Evolutionary conservation across 1,140 invertebrate genomes (phyloP), one percentile per base, ranked within the genome.

Genomic region (Listronotus oregonensis): DNA sequence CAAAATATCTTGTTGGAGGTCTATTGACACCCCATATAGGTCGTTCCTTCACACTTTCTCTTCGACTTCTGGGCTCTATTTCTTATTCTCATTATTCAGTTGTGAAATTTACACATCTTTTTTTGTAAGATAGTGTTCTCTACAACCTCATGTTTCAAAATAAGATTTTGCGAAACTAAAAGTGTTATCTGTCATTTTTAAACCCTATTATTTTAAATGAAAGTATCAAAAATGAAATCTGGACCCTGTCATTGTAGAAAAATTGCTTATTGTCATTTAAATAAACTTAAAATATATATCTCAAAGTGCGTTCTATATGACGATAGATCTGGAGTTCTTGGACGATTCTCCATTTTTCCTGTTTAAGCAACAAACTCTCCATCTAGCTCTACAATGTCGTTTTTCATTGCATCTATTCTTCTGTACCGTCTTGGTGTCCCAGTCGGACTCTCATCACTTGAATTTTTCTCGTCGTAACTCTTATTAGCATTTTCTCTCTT

Each of bases 21-120:
- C 86, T 83, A 71, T 87, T 88, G 0, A 84, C 85, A 21, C 86
- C 86, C 87, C 86, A 89, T 72, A 87, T 87, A 0, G 87, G 87
- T 59, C 85, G 80, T 67, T 82, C 86, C 72, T 84, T 83, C 54
- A 83, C 77, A 69, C 82, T 81, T 71, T 83, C 82, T 37, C 80
- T 83, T 44, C 82, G 71, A 52, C 80, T 80, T 42, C 82, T 74
- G 63, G 81, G 77, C 54, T 82, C 77, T 82, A 84, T 73, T 84
- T 81, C 49, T 71, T 61, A 32, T 61, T 72, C 42, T 76, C 75
- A 21, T 72, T 72, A 44, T 64, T 71, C 54, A 71, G 32, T 39
- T 79, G 73, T 12, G 75, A 49, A 65, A 73, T 78, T 74, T 78
- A 10, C 63, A 67, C 14, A 73, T 57, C 67, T 78, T 79, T 42